Base-by-base conservation (phyloP, 2,797 vertebrate genomes). In the Rhynchotus rufescens region DNA sequence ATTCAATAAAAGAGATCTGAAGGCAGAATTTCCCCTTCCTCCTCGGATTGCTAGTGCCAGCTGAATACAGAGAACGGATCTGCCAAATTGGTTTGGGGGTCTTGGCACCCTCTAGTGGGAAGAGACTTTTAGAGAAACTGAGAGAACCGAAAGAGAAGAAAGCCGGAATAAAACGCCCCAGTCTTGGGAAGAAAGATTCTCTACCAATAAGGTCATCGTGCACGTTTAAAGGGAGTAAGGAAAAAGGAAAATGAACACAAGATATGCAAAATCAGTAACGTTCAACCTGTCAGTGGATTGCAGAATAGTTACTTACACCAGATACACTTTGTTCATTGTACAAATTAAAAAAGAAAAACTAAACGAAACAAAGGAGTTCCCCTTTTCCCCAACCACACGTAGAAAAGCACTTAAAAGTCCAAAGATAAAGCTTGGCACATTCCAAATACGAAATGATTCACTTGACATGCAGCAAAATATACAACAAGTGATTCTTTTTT, bases 241-340 rank as follows among this genome's bases (percentile, higher is more conserved):
- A 94, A 92, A 95, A 94, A 64, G 62, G 89, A 96, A 94, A 96
- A 93, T 94, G 95, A 98, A 98, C 98, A 99, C 98, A 99, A 99
- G 98, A 99, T 98, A 99, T 99, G 98, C 99, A 99, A 98, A 99
- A 99, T 96, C 97, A 97, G 96, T 95, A 84, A 96, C 68, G 92
- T 96, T 96, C 95, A 96, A 95, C 93, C 96, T 95, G 91, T 93
- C 91, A 88, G 91, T 96, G 95, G 95, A 87, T 62, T 91, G 95
- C 93, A 96, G 96, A 92, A 88, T 94, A 97, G 92, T 92, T 97
- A 96, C 93, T 96, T 92, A 97, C 94, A 97, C 84, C 66, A 97
- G 97, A 92, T 97, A 97, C 91, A 96, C 83, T 94, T 95, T 96
- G 97, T 96, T 97, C 94, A 91, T 96, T 69, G 85, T 97, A 95